Evolutionary conservation across 2,113 vertebrate genomes (phyloP).

Genomic region (Gallinago undulata): DNA sequence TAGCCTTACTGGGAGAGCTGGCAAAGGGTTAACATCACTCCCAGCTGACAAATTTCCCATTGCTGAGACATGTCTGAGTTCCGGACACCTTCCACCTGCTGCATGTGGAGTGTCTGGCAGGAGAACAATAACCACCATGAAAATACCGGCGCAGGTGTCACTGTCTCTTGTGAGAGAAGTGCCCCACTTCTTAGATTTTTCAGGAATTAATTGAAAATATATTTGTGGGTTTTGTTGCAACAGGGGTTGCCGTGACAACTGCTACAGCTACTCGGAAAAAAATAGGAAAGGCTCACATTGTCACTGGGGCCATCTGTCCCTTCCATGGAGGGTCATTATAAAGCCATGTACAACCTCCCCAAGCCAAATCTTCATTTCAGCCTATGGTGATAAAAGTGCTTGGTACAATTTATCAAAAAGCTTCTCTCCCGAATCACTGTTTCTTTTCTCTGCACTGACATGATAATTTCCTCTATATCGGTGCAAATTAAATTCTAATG

Average conservation of each 20-base stretch:
- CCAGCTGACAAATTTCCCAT: background rate
- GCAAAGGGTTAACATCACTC: background rate
- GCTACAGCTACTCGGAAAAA: background rate
- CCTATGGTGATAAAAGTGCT: background rate
- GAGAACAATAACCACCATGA: background rate
- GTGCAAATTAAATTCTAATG: constrained; percentile 68
- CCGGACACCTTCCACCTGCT: background rate
- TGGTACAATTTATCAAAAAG: background rate
- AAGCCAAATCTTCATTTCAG: background rate
- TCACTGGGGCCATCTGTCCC: constrained; percentile 28
- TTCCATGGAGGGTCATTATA: background rate
- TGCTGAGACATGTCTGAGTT: background rate
- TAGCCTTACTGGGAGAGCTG: background rate
- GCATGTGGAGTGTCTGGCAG: background rate
- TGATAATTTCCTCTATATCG: constrained; percentile 60
- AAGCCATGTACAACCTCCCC: background rate
- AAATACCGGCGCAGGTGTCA: background rate
- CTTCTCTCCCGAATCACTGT: background rate
- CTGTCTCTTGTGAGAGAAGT: background rate
- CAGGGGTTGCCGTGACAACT: constrained; percentile 20
- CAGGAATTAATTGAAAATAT: constrained; percentile 24
- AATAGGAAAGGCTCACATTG: background rate
- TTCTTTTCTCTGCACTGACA: constrained; percentile 52
- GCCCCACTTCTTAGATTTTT: background rate
- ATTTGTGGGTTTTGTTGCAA: background rate